phyloP scores from a whole-genome alignment of 1,140 invertebrate genomes.

The Acromyrmex echinatior region DNA sequence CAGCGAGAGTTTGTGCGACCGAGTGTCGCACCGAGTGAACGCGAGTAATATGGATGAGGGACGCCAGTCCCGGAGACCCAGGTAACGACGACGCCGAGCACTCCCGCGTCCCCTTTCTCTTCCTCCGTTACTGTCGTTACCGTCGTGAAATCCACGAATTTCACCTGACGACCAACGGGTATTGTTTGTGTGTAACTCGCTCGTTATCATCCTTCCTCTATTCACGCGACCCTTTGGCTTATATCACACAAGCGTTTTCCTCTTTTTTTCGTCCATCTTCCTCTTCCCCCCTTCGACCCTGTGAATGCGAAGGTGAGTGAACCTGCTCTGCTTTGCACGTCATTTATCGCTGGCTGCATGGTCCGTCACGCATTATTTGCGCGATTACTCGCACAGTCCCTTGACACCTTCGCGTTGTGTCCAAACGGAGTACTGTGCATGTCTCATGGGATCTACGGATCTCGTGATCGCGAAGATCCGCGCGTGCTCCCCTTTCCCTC shows the following conservation, averaged over 20 bases:
- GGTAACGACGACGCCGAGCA: slow-evolving; percentile 50
- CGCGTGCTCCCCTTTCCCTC: no score
- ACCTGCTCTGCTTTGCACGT: slow-evolving; percentile 55
- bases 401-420: neutral
- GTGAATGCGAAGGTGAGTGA: slow-evolving; percentile 67
- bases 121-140: neutral
- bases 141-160: neutral
- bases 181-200: slow-evolving; percentile 6
- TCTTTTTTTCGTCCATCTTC: neutral
- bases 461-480: neutral
- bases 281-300: neutral
- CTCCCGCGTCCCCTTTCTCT: neutral
- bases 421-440: neutral
- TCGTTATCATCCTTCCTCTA: neutral
- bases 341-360: slow-evolving; percentile 54
- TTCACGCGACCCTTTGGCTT: neutral
- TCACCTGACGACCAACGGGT: neutral
- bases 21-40: slow-evolving; percentile 30
- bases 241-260: slow-evolving; percentile 3
- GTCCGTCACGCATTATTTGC: slow-evolving; percentile 33
- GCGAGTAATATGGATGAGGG: slow-evolving; percentile 66
- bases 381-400: neutral
- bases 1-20: slow-evolving; percentile 44
- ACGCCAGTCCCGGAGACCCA: slow-evolving; percentile 59
- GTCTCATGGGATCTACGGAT: neutral